Evolutionary conservation across 2,113 vertebrate genomes (phyloP).

Genomic region (Trichechus manatus): DNA sequence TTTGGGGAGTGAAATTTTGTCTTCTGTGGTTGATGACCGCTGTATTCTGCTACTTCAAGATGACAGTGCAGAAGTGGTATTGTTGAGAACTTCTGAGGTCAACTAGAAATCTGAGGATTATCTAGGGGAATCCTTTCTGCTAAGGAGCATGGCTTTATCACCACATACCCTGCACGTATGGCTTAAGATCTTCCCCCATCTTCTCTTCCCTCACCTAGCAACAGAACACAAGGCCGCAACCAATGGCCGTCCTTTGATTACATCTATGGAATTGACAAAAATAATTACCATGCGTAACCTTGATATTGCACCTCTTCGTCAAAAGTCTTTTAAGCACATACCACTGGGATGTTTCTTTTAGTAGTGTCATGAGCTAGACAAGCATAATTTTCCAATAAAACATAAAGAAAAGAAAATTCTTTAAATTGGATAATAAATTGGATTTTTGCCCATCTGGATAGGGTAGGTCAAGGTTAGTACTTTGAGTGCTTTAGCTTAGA

Average conservation of each 20-base stretch:
- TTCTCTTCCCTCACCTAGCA: not conserved
- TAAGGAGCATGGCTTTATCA: not conserved
- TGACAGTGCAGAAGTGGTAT: not conserved
- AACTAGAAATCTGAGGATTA: not conserved
- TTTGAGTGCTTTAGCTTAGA: constrained; percentile 64
- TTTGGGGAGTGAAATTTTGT: not conserved
- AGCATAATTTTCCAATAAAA: constrained; percentile 64
- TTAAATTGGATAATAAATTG: constrained; percentile 76
- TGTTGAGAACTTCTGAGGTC: not conserved
- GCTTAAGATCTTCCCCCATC: not conserved
- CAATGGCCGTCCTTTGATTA: not conserved
- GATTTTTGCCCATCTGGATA: constrained; percentile 73
- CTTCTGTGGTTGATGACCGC: not conserved
- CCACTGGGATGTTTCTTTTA: constrained; percentile 13
- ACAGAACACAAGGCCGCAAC: not conserved
- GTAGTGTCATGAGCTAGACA: constrained; percentile 1
- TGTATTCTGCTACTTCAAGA: not conserved
- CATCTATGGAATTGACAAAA: not conserved
- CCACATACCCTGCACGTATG: too few species aligned
- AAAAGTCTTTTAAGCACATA: constrained; percentile 3
- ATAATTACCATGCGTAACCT: not conserved
- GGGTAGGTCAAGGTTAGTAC: constrained; percentile 74
- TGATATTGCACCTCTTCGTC: constrained; percentile 14
- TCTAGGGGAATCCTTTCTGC: not conserved
- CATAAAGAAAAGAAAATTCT: constrained; percentile 65